Percentiles rank a stretch among this genome's conserved stretches.
Evolutionary conservation across 2,888 invertebrate species (phyloP).

Genomic region (Adela reaumurella): DNA sequence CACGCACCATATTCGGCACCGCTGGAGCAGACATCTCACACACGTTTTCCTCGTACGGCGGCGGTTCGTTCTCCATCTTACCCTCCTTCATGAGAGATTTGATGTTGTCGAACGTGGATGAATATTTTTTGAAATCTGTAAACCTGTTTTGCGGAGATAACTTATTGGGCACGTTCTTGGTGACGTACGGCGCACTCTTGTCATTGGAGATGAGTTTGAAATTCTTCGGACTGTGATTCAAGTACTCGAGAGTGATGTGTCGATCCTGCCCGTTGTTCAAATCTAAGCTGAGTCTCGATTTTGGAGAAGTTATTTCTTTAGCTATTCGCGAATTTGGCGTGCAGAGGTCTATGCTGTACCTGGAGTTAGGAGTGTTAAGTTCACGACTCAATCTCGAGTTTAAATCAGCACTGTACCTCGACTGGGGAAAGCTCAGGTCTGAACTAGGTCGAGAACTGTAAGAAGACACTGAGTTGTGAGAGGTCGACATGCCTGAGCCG

Average conservation of each 20-base stretch:
- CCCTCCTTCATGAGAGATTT: slow-evolving; percentile 70
- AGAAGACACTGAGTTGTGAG: slow-evolving; percentile 30
- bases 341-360: slow-evolving; percentile 66
- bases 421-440: slow-evolving; percentile 58
- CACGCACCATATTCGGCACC: slow-evolving; percentile 63
- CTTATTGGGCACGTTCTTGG: slow-evolving; percentile 35
- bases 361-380: slow-evolving; percentile 59
- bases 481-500: slow-evolving; percentile 47
- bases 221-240: slow-evolving; percentile 46
- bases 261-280: slow-evolving; percentile 54
- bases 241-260: slow-evolving; percentile 42
- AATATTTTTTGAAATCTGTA: slow-evolving; percentile 66
- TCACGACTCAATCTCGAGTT: slow-evolving; percentile 55
- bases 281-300: slow-evolving; percentile 59
- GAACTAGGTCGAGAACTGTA: slow-evolving; percentile 62
- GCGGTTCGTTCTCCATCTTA: slow-evolving; percentile 53
- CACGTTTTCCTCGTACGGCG: slow-evolving; percentile 56
- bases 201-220: slow-evolving; percentile 32
- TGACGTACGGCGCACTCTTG: slow-evolving; percentile 25
- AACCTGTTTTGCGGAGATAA: slow-evolving; percentile 54
- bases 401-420: slow-evolving; percentile 56
- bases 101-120: slow-evolving; percentile 74
- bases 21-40: slow-evolving; percentile 58
- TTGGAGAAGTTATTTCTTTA: slow-evolving; percentile 58
- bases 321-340: slow-evolving; percentile 57